These are phyloP conservation scores for Cyprinus carpio DNA, from an alignment of 2,113 vertebrate species.

Conservation along the genomic window DNA sequence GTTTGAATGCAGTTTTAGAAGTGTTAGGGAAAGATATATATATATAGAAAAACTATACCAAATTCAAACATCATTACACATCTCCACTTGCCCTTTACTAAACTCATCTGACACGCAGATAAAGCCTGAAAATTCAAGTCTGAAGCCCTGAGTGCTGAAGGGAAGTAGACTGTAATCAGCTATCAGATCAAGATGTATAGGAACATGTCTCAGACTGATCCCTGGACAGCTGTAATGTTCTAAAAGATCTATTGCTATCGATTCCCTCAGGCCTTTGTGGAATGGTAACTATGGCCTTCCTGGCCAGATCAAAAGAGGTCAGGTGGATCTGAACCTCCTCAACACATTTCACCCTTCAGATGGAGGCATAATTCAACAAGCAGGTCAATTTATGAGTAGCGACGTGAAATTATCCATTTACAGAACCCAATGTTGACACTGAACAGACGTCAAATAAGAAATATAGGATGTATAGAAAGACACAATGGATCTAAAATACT, in stretches of 20 bases:
- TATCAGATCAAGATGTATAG: conserved; percentile 17
- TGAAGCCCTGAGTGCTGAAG: not conserved
- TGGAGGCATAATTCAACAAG: not conserved
- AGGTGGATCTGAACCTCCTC: conserved; percentile 7
- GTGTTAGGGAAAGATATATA: not conserved
- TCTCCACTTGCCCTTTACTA: not conserved
- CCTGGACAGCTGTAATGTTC: conserved; percentile 15
- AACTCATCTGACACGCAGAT: not conserved
- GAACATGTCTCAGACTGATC: conserved; percentile 22
- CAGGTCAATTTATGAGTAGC: conserved; percentile 17
- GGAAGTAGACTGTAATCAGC: not conserved
- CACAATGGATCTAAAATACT: not conserved
- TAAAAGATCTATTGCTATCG: not conserved
- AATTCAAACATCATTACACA: not conserved
- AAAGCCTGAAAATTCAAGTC: not conserved
- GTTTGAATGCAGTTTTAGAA: not conserved
- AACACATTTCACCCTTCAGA: conserved; percentile 13
- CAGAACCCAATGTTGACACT: not conserved
- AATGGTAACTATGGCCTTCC: not conserved
- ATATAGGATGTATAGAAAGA: not conserved
- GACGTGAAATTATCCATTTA: not conserved
- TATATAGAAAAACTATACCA: not conserved
- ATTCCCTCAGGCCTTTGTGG: conserved; percentile 21
- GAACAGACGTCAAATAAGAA: not conserved
- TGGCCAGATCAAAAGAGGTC: conserved; percentile 19